phyloP scores from a whole-genome alignment of 2,888 invertebrate genomes.

The Ormyrus thymus region DNA sequence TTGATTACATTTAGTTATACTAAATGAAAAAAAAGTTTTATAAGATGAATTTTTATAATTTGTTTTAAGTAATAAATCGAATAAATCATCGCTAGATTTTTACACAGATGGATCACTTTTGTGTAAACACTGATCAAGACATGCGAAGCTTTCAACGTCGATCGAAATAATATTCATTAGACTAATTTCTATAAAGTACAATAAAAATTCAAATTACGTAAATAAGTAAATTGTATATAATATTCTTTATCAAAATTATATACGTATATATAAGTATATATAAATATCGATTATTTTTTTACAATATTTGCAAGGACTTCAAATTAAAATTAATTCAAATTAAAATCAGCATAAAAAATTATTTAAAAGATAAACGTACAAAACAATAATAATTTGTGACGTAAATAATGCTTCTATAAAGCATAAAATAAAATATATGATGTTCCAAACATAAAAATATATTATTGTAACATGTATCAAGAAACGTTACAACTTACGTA shows the following conservation, averaged over 20 bases:
- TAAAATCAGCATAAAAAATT: neutral
- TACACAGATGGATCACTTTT: neutral
- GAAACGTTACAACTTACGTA: too few relatives aligned
- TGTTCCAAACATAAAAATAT: neutral
- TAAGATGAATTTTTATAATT: too few relatives aligned
- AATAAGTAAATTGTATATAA: slow-evolving; percentile 4
- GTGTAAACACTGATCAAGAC: neutral
- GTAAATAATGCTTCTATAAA: too few relatives aligned
- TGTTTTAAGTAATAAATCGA: too few relatives aligned
- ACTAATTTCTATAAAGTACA: slow-evolving; percentile 8
- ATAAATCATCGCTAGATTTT: too few relatives aligned
- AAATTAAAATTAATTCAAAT: too few relatives aligned
- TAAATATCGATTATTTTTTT: too few relatives aligned
- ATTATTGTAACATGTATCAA: neutral
- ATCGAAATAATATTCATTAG: neutral
- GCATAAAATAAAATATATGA: neutral
- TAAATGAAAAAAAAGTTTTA: too few relatives aligned
- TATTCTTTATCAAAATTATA: neutral
- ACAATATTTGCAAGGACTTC: too few relatives aligned
- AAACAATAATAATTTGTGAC: neutral
- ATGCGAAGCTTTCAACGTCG: neutral
- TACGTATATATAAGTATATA: neutral
- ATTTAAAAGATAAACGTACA: neutral
- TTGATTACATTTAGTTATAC: too few relatives aligned
- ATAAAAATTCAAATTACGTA: slow-evolving; percentile 7